A percentile compares a stretch with the other conserved stretches of the same genome.
Conservation (phyloP, 2,113 vertebrate species). For the Benitochromis conjunctus region DNA sequence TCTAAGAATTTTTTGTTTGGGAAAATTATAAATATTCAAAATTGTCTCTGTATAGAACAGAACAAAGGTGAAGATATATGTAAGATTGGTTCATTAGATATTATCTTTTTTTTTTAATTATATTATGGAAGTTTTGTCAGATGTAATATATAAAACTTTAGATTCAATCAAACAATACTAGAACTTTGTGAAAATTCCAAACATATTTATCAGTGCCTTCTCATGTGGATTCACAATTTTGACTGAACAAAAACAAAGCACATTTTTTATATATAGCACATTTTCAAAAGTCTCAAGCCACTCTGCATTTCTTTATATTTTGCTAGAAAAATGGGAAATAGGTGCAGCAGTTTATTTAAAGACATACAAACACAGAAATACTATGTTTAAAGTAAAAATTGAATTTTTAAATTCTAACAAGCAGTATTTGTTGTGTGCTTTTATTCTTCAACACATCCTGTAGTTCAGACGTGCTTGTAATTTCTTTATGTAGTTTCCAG, state of each 20-base stretch:
- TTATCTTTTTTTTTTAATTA: neutral
- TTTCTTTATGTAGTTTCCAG: neutral
- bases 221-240: neutral
- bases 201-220: neutral
- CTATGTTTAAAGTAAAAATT: neutral
- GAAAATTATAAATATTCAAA: neutral
- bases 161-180: neutral
- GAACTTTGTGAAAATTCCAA: neutral
- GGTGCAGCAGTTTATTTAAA: neutral
- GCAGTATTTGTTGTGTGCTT: neutral
- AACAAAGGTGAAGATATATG: neutral
- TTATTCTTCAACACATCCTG: neutral
- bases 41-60: neutral
- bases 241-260: too few relatives aligned
- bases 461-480: neutral
- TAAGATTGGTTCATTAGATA: neutral
- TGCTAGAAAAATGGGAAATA: neutral
- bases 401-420: neutral
- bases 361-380: neutral
- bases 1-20: neutral
- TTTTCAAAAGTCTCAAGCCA: neutral
- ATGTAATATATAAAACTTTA: neutral
- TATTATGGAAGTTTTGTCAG: neutral
- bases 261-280: neutral
- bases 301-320: accelerated